Evolutionary conservation across 2,113 vertebrate genomes (phyloP).

Genomic region (Rhinoderma darwinii): DNA sequence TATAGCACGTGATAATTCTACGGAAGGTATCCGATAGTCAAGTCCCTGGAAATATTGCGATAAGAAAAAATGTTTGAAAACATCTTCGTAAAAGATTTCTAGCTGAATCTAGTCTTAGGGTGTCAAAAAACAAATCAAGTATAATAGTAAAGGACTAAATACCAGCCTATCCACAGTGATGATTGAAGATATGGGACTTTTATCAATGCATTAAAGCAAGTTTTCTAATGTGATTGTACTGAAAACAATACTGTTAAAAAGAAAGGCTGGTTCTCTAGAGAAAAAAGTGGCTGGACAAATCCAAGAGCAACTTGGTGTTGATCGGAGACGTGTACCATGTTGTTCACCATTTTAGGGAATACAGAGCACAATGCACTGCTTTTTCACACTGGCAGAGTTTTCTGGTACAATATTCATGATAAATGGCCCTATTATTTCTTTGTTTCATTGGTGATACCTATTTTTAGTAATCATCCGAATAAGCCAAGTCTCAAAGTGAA

Average conservation of each 20-base stretch:
- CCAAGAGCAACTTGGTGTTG: too few species aligned
- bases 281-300: too few species aligned
- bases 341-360: background rate
- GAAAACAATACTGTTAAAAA: too few species aligned
- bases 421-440: background rate
- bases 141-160: background rate
- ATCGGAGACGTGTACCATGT: too few species aligned
- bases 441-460: background rate
- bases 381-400: background rate
- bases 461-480: background rate
- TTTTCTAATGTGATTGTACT: too few species aligned
- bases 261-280: too few species aligned
- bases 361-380: background rate
- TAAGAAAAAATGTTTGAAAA: background rate
- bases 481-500: too few species aligned
- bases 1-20: background rate
- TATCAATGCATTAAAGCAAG: too few species aligned
- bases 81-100: background rate
- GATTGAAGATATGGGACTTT: too few species aligned
- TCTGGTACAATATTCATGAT: background rate
- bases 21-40: background rate
- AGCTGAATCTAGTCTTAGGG: background rate
- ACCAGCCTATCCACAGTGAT: background rate
- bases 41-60: background rate
- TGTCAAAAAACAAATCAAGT: background rate